Base-by-base conservation (phyloP, 2,113 vertebrate genomes). In the Calidris pugnax region DNA sequence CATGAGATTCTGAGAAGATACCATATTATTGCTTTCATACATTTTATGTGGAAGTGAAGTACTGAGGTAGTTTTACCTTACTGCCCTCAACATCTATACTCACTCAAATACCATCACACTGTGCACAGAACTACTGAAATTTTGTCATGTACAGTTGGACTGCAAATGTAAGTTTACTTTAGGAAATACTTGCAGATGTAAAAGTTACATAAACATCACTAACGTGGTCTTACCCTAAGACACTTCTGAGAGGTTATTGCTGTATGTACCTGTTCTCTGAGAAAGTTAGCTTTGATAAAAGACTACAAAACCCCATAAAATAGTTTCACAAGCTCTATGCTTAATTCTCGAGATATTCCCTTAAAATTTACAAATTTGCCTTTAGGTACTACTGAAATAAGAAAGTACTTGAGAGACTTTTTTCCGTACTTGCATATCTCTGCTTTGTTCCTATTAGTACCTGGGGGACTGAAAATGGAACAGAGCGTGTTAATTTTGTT, bases 1-100 rank as follows among this genome's bases (percentile, higher is more conserved):
- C 68, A 82, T 98, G 86, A 94, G 51, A 30, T 92, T 92, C 32
- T 98, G 80, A 98, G 90, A 69, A 86, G 16, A n/a, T 63, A 33
- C 47, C 32, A 6, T 33, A 39, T 59, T 88, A 41, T 14, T 91
- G 62, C 28, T 86, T 87, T 93, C 18, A 39, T 33, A 56, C 3
- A 8, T 47, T 87, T 92, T 75, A 18, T 79, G 26, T 56, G 60
- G 45, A 55, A 92, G 32, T 81, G 47, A 72, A 55, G 67, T 21
- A 45, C 82, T 43, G 47, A 87, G 83, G 57, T 73, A 81, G 51
- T 83, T 93, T 89, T 87, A 53, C 45, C 62, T 78, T 81, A 59
- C 86, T 90, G 64, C 69, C 88, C 59, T 63, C 80, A 85, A 72
- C n/a, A 62, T 37, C 71, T 77, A 21, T 50, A 51, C 93, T 97